Evolutionary conservation across 2,113 vertebrate genomes (phyloP).

Genomic region (Burhinus oedicnemus): DNA sequence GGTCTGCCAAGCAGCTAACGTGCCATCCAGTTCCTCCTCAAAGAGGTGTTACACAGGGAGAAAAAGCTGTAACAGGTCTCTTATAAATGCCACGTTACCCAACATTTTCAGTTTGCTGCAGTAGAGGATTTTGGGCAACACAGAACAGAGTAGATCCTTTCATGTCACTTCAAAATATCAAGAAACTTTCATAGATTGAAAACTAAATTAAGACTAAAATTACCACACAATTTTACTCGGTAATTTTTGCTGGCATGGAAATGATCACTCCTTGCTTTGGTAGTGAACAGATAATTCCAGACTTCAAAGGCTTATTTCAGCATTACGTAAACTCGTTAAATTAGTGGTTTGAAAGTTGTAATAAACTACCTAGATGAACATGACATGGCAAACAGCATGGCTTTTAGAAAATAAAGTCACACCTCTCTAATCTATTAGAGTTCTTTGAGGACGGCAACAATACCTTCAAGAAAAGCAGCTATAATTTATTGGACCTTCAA

Average conservation of each 20-base stretch:
- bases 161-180: conserved; percentile 12
- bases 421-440: not conserved
- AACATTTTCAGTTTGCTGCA: not conserved
- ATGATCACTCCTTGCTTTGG: conserved; percentile 20
- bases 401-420: not conserved
- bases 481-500: conserved; percentile 29
- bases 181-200: conserved; percentile 15
- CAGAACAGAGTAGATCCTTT: not conserved
- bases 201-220: conserved; percentile 57
- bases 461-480: conserved; percentile 1
- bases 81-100: not conserved
- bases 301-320: conserved; percentile 46
- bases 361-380: conserved; percentile 7
- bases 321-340: conserved; percentile 58
- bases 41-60: not conserved
- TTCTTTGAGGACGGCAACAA: conserved; percentile 22
- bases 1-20: not conserved
- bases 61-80: not conserved
- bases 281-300: conserved; percentile 23
- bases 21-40: not conserved
- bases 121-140: not conserved
- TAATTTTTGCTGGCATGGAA: conserved; percentile 49
- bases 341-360: conserved; percentile 29
- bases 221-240: conserved; percentile 18
- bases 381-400: not conserved